A percentile compares a stretch with the other conserved stretches of the same genome.
phyloP scores from a whole-genome alignment of 2,113 vertebrate genomes.

The Ictidomys tridecemlineatus region DNA sequence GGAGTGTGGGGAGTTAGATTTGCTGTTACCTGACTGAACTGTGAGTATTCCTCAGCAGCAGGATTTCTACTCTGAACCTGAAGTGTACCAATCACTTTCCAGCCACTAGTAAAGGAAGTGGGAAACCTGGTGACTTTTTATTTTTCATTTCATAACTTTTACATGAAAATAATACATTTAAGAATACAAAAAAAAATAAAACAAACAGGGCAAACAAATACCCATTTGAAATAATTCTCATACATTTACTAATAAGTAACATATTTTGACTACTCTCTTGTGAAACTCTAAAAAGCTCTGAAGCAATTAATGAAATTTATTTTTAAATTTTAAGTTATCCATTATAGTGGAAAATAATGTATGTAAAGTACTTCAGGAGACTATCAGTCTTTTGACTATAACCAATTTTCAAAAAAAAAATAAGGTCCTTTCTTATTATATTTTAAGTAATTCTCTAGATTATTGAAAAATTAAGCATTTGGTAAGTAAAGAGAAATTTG shows the following conservation, averaged over 20 bases:
- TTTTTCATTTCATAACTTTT: conserved; percentile 30
- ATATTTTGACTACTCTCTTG: conserved; percentile 10
- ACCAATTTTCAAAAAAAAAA: conserved; percentile 48
- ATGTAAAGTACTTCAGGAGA: background rate
- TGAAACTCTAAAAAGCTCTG: background rate
- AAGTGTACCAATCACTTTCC: too few relatives aligned
- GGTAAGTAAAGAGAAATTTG: background rate
- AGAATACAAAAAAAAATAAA: conserved; percentile 13
- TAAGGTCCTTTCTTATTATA: background rate
- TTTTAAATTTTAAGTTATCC: background rate
- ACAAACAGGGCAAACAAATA: background rate
- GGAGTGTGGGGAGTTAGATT: too few relatives aligned
- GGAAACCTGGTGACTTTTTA: background rate
- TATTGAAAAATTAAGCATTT: conserved; percentile 45
- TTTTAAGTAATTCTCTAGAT: background rate
- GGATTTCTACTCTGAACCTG: too few relatives aligned
- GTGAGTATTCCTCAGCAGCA: too few relatives aligned
- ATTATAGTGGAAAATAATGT: conserved; percentile 19
- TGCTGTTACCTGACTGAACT: too few relatives aligned
- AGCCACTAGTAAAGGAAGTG: too few relatives aligned
- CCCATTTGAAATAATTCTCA: conserved; percentile 16
- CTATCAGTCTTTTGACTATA: background rate
- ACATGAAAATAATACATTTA: conserved; percentile 13
- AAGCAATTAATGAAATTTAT: background rate
- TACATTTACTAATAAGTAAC: background rate